These are phyloP conservation scores for Protophormia terraenovae DNA, from an alignment of 2,888 invertebrate genomes.

Conservation along the genomic window DNA sequence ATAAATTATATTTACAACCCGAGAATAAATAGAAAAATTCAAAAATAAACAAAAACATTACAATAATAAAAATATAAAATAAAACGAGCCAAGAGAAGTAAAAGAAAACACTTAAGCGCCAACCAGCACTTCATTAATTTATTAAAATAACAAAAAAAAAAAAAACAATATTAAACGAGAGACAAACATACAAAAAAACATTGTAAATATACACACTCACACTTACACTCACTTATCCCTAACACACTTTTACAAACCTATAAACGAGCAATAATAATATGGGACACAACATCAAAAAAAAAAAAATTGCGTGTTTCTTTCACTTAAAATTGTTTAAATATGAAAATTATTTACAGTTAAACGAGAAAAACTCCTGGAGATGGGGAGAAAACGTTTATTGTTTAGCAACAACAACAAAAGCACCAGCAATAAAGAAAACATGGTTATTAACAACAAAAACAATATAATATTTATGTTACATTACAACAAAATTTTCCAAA, in stretches of 20 bases:
- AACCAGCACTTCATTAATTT: slow-evolving; percentile 71
- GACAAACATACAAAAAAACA: slow-evolving; percentile 2
- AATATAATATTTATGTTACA: slow-evolving; percentile 16
- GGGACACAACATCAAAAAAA: background rate
- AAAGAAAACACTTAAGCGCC: slow-evolving; percentile 69
- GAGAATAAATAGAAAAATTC: slow-evolving; percentile 35
- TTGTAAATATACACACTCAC: too few relatives aligned
- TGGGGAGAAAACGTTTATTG: background rate
- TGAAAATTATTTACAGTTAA: slow-evolving; percentile 54
- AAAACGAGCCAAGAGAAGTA: slow-evolving; percentile 21
- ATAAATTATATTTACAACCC: slow-evolving; percentile 65
- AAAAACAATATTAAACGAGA: slow-evolving; percentile 23
- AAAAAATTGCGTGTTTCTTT: slow-evolving; percentile 49
- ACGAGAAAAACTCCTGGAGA: background rate
- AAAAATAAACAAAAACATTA: slow-evolving; percentile 35
- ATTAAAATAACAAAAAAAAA: slow-evolving; percentile 60
- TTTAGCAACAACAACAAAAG: background rate
- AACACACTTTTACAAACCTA: too few relatives aligned
- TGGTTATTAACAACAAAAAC: slow-evolving; percentile 46
- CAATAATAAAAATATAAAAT: background rate
- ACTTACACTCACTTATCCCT: too few relatives aligned
- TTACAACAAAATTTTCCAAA: slow-evolving; percentile 7
- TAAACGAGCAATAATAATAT: slow-evolving; percentile 16
- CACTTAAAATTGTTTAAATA: slow-evolving; percentile 44
- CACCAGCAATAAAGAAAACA: too few relatives aligned